These are phyloP conservation scores for Bombyx huttoni DNA, from an alignment of 2,888 invertebrate species.

Conservation along the genomic window DNA sequence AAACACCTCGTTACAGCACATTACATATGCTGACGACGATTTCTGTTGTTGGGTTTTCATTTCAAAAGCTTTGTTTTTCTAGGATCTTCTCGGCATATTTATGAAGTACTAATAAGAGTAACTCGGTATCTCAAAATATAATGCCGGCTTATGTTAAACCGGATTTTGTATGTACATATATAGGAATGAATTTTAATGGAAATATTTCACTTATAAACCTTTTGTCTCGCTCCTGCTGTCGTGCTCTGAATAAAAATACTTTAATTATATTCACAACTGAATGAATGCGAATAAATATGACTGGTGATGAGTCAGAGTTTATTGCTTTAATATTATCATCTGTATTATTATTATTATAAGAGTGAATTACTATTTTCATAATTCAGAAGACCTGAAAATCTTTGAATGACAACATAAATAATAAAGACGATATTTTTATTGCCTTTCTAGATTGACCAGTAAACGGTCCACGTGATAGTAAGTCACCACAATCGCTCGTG, in stretches of 20 bases:
- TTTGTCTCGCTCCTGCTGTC: background rate
- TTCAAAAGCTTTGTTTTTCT: background rate
- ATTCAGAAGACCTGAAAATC: too few species aligned
- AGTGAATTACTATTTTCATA: too few species aligned
- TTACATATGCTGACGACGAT: background rate
- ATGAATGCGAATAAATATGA: background rate
- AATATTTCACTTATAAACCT: background rate
- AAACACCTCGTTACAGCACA: background rate
- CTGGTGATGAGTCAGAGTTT: background rate
- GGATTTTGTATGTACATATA: background rate
- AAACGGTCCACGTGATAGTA: too few species aligned
- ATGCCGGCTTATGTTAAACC: constrained; percentile 1
- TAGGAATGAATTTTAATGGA: background rate
- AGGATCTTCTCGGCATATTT: background rate
- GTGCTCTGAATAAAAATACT: background rate
- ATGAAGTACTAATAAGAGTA: background rate
- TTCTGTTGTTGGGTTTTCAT: background rate
- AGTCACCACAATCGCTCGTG: too few species aligned
- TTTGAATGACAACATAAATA: too few species aligned
- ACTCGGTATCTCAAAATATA: background rate
- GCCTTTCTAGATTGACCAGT: too few species aligned
- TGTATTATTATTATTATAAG: too few species aligned
- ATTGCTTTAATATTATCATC: background rate
- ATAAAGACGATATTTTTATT: too few species aligned
- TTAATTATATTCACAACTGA: background rate